phyloP scores from a whole-genome alignment of 2,797 vertebrate genomes.

The Margarornis squamiger region DNA sequence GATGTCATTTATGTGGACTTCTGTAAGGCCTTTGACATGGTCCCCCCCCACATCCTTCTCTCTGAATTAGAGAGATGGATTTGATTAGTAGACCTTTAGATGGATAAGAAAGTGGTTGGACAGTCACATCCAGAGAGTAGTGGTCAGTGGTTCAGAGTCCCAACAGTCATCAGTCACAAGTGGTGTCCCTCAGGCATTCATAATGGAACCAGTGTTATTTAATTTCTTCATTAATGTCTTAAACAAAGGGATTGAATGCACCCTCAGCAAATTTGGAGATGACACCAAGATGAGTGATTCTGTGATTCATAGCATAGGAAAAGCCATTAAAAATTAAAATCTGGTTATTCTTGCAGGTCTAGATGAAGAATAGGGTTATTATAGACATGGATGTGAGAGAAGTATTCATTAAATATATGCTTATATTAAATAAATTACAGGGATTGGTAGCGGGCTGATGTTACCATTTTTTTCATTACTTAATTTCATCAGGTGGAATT shows the following conservation, averaged over 20 bases:
- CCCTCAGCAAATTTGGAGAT: neutral
- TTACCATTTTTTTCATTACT: neutral
- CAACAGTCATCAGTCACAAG: neutral
- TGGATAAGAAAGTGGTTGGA: neutral
- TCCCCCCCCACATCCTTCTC: neutral
- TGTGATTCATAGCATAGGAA: neutral
- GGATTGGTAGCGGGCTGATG: neutral
- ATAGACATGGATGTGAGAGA: neutral
- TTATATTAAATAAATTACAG: neutral
- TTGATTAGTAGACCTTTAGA: neutral
- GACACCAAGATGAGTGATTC: neutral
- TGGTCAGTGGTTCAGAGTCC: neutral
- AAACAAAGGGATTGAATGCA: neutral
- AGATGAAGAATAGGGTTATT: neutral
- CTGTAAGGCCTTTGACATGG: neutral
- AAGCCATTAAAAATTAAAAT: neutral
- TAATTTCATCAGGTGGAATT: neutral
- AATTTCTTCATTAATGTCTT: neutral
- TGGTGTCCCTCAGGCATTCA: neutral
- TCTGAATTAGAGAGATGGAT: neutral
- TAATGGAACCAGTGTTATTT: neutral
- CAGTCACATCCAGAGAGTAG: neutral
- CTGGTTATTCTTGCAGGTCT: neutral
- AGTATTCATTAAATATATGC: neutral
- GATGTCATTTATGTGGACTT: neutral